Evolutionary conservation across 2,113 vertebrate species (phyloP), one percentile per base, ranked within the genome.

Genomic region (Cheilinus undulatus): DNA sequence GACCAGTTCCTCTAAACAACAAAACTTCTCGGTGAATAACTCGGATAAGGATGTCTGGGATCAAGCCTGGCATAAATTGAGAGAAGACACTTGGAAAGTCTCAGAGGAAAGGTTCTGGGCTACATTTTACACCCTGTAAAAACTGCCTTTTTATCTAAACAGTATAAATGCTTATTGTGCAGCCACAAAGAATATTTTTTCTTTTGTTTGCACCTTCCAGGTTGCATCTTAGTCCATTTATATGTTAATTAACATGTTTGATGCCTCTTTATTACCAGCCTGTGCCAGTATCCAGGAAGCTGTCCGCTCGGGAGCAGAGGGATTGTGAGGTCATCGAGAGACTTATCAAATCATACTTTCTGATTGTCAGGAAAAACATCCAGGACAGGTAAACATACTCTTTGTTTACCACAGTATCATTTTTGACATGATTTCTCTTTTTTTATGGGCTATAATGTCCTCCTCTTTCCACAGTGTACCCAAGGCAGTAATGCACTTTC

Each of bases 401-500:
- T 50, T 22, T 1, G 5, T 1, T n/a, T 5, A 9, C 9, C n/a
- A 7, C 3, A 1, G 2, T 34, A 2, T 19, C 2, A 17, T 61
- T 12, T 11, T 38, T 27, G 3, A 7, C 9, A n/a, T 7, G 4
- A 4, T 27, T 26, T 1, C 46, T 46, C 0, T 46, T 7, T 10
- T 8, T 32, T 9, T 32, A 8, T 9, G 19, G 3, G 3, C 14
- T 32, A 2, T 19, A 28, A n/a, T 49, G 1, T 14, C 7, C 3
- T 19, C 20, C 9, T 36, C 14, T 52, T 49, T 20, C 24, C 30
- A 48, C 92, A 99, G 98, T 68, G 98, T 99, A 83, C 98, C 98
- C 68, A 99, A 99, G 88, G 97, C 97, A 7, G 98, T 99, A 81
- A 99, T 99, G 98, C 97, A 99, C 93, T 99, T 99, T 88, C 92